Conservation (phyloP, 2,888 invertebrate species). For the Drosophila barbarae region DNA sequence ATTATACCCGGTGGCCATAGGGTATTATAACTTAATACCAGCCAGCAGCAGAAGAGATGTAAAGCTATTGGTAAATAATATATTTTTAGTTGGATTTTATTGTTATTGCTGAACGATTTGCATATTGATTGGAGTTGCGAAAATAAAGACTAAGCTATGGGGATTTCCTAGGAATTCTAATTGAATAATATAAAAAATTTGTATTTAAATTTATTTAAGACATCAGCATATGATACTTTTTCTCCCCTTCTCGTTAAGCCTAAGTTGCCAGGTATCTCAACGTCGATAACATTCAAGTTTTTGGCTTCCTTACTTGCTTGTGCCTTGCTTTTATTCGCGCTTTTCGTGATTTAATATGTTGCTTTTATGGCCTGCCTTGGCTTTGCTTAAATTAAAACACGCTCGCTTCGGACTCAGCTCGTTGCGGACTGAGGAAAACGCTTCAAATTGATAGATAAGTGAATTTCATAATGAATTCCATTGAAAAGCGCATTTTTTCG, state of each 20-base stretch:
- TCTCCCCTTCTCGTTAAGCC: too few species aligned
- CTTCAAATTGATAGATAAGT: slow-evolving; percentile 27
- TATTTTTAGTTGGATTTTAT: background rate
- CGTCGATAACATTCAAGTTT: background rate
- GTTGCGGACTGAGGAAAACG: slow-evolving; percentile 7
- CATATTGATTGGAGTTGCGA: background rate
- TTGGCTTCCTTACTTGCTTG: too few species aligned
- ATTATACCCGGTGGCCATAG: background rate
- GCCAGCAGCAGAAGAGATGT: background rate
- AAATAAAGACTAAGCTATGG: background rate
- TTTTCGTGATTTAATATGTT: slow-evolving; percentile 15
- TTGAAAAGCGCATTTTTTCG: background rate
- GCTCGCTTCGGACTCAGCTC: slow-evolving; percentile 5
- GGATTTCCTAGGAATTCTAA: background rate
- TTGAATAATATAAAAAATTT: too few species aligned
- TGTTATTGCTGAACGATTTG: background rate
- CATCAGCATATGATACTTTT: too few species aligned
- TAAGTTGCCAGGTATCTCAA: background rate
- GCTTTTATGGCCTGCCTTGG: slow-evolving; percentile 3
- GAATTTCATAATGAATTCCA: slow-evolving; percentile 3
- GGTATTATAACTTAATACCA: slow-evolving; percentile 2
- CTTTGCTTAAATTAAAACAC: slow-evolving; percentile 24
- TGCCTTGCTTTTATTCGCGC: background rate
- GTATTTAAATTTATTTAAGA: too few species aligned
- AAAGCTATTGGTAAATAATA: background rate